phyloP scores from a whole-genome alignment of 2,113 vertebrate species.

The Sebastes schlegelii region DNA sequence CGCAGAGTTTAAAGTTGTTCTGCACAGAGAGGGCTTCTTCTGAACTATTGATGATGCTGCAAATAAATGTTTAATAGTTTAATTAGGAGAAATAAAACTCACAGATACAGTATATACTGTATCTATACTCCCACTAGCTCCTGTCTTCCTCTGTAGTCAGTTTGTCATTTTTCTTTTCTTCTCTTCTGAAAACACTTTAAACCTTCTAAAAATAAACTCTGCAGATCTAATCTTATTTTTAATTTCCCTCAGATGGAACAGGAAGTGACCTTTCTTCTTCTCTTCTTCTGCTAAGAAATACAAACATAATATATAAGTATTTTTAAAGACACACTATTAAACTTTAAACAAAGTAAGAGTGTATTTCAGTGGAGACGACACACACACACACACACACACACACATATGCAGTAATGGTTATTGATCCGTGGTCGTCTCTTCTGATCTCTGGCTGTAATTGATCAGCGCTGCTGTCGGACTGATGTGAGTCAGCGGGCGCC shows the following conservation, averaged over 20 bases:
- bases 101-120: background rate
- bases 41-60: background rate
- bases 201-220: background rate
- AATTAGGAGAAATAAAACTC: background rate
- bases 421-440: slow-evolving; percentile 31
- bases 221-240: background rate
- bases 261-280: too few relatives aligned
- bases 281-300: too few relatives aligned
- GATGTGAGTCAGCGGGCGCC: slow-evolving; percentile 18
- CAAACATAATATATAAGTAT: too few relatives aligned
- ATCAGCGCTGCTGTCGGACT: slow-evolving; percentile 13
- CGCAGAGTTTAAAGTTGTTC: background rate
- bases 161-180: background rate
- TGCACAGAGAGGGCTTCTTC: background rate
- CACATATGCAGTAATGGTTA: slow-evolving; percentile 18
- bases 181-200: background rate
- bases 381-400: slow-evolving; percentile 11
- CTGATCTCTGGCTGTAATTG: slow-evolving; percentile 32
- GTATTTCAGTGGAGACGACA: background rate
- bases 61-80: background rate
- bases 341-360: too few relatives aligned
- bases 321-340: too few relatives aligned
- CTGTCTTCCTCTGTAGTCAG: background rate
- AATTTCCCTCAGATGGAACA: too few relatives aligned
- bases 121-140: background rate